Evolutionary conservation across 2,888 invertebrate genomes (phyloP), one percentile per base, ranked within the genome.

Genomic region (Acanthosepion pharaonis): DNA sequence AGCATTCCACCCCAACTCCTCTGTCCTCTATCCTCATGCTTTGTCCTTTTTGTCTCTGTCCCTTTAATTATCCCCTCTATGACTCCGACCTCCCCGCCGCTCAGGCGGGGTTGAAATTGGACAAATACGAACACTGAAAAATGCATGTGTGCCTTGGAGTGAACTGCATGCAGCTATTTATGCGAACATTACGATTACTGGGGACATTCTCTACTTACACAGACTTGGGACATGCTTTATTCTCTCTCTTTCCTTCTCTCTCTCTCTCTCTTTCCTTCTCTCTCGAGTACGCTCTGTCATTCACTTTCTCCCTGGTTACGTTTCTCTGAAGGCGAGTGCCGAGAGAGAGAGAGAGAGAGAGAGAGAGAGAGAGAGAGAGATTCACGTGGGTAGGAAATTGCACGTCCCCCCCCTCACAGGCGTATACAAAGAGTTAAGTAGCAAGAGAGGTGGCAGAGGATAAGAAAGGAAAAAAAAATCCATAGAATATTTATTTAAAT

Each of bases 31-130:
- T n/a, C 78, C 78, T n/a, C 28, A 3, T 78, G n/a, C 78, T 33
- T 78, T 78, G 78, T 33, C 78, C n/a, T 78, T 78, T n/a, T 78
- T n/a, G n/a, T 78, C 23, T 20, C 23, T 59, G 59, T 59, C 59
- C 59, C 59, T 59, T 59, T 59, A 78, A 78, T n/a, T 78, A 15
- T 78, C n/a, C 78, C n/a, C n/a, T n/a, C 78, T 33, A 78, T 11
- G 78, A n/a, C 78, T 78, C n/a, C 78, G 78, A n/a, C n/a, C 78
- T 8, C 15, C 78, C 78, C n/a, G 15, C n/a, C 78, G 78, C 8
- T n/a, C 78, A 15, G 78, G 78, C 78, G n/a, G 78, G 78, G 78
- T n/a, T n/a, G 78, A 78, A 78, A 78, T 78, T 78, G 78, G 78
- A 78, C 78, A 78, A 78, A 78, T 78, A 78, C n/a, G 78, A n/a